A percentile compares a stretch with the other conserved stretches of the same genome.
Conservation (phyloP, 2,888 invertebrate genomes). For the Phyllotreta striolata region DNA sequence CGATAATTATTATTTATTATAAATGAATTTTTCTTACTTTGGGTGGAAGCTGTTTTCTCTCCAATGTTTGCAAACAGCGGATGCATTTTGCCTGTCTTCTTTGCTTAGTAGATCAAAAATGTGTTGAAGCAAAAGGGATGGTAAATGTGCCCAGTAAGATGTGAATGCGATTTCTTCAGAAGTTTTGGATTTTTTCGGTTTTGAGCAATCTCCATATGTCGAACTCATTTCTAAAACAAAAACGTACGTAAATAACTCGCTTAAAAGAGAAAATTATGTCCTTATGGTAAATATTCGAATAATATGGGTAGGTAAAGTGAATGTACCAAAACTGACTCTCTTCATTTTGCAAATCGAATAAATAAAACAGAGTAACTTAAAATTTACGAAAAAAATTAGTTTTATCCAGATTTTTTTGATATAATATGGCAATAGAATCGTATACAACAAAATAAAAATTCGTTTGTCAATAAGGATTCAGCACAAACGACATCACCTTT, state of each 20-base stretch:
- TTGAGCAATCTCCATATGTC: constrained; percentile 56
- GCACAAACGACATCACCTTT: constrained; percentile 15
- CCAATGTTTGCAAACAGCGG: constrained; percentile 59
- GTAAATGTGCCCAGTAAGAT: constrained; percentile 58
- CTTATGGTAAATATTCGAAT: too few species aligned
- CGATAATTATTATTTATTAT: background rate
- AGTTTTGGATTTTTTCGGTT: constrained; percentile 59
- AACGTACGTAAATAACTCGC: background rate
- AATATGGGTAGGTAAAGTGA: background rate
- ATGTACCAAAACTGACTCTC: constrained; percentile 15
- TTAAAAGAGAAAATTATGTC: too few species aligned
- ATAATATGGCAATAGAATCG: background rate
- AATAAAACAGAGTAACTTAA: background rate
- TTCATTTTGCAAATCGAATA: background rate
- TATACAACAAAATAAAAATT: constrained; percentile 20
- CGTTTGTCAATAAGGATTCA: constrained; percentile 11
- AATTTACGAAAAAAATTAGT: constrained; percentile 1
- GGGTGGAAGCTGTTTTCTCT: constrained; percentile 59
- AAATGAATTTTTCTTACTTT: constrained; percentile 50
- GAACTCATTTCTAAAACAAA: constrained; percentile 37
- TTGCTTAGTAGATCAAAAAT: constrained; percentile 56
- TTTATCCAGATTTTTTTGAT: constrained; percentile 7
- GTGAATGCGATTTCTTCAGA: constrained; percentile 45
- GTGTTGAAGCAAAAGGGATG: constrained; percentile 57
- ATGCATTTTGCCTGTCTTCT: constrained; percentile 58